phyloP scores from a whole-genome alignment of 2,113 vertebrate species.

The Oreochromis spilurus region DNA sequence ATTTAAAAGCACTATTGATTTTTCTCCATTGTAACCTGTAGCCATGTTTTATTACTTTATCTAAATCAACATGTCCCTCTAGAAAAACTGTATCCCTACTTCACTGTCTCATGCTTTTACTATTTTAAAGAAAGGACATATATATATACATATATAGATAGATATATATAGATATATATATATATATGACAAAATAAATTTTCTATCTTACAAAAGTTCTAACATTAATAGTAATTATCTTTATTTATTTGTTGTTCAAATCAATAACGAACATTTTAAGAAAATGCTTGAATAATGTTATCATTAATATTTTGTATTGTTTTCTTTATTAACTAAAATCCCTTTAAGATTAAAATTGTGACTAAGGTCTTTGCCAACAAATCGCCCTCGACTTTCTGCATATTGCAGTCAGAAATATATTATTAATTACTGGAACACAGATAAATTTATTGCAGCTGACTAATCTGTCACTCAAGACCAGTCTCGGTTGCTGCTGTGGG shows the following conservation, averaged over 20 bases:
- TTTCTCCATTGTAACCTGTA: background rate
- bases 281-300: background rate
- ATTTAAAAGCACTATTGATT: background rate
- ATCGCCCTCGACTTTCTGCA: background rate
- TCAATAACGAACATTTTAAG: background rate
- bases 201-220: background rate
- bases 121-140: background rate
- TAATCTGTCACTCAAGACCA: conserved; percentile 4
- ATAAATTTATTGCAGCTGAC: background rate
- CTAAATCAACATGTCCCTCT: background rate
- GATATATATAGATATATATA: too few species aligned
- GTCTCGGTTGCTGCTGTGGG: background rate
- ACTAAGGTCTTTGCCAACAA: background rate
- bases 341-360: background rate
- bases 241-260: background rate
- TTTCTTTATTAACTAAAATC: background rate
- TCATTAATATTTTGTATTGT: background rate
- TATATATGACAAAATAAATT: background rate
- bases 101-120: background rate
- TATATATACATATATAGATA: fast-evolving
- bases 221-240: background rate
- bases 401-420: background rate
- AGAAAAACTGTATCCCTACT: background rate
- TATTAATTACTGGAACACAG: background rate
- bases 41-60: background rate